phyloP scores from a whole-genome alignment of 2,888 invertebrate species.

The Lepidocyrtoides sp. region DNA sequence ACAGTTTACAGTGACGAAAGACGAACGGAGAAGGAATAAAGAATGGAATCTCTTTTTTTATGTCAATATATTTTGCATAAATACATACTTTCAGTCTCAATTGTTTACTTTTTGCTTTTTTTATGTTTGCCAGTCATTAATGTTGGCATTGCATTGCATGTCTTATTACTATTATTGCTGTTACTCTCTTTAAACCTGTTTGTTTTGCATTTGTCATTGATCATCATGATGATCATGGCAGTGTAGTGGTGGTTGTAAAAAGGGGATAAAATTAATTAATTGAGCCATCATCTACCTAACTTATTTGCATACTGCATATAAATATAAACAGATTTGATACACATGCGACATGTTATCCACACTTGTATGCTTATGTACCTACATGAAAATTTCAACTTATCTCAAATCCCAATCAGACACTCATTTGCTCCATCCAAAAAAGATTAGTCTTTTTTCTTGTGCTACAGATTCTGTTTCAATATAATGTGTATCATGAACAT shows the following conservation, averaged over 20 bases:
- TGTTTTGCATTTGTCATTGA: background rate
- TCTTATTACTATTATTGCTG: background rate
- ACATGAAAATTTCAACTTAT: background rate
- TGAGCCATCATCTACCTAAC: slow-evolving; percentile 22
- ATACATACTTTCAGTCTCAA: slow-evolving; percentile 19
- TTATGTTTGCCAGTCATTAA: slow-evolving; percentile 16
- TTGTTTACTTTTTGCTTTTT: slow-evolving; percentile 6
- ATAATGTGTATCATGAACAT: background rate
- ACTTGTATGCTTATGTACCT: background rate
- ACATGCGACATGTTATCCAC: background rate
- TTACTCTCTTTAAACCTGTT: background rate
- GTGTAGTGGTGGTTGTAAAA: background rate
- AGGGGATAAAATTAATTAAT: slow-evolving; percentile 35
- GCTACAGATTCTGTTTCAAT: background rate
- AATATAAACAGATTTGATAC: background rate
- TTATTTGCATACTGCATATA: background rate
- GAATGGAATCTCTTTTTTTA: slow-evolving; percentile 4
- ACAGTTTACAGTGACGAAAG: too few species aligned
- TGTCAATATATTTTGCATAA: slow-evolving; percentile 27
- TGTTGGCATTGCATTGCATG: slow-evolving; percentile 15
- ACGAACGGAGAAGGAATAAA: background rate
- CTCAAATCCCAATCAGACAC: slow-evolving; percentile 13
- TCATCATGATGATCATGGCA: background rate
- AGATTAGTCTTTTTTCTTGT: slow-evolving; percentile 22
- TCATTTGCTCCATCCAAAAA: slow-evolving; percentile 32